These are phyloP conservation scores for Raja brachyura DNA, from an alignment of 2,113 vertebrate genomes.

Conservation along the genomic window DNA sequence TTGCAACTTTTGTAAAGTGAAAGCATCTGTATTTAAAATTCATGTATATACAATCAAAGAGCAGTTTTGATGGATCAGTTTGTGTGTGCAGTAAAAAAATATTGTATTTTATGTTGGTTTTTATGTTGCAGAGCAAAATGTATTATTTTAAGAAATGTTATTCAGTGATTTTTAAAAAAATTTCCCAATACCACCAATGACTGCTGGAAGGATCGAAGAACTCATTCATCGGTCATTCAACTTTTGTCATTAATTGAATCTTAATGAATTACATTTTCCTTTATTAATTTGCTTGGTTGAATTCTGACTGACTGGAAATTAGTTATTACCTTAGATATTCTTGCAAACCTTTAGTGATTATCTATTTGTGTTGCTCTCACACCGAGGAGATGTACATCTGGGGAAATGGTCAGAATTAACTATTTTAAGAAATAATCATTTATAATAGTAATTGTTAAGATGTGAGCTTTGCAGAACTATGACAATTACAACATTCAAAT, in stretches of 20 bases:
- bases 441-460: neutral
- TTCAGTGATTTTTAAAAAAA: neutral
- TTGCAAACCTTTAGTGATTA: neutral
- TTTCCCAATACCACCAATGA: neutral
- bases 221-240: neutral
- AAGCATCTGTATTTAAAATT: neutral
- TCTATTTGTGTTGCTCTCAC: neutral
- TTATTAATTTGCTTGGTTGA: neutral
- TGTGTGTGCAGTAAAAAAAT: neutral
- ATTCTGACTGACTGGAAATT: neutral
- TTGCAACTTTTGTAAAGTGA: neutral
- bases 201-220: neutral
- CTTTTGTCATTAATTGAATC: neutral
- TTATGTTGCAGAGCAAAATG: neutral
- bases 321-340: neutral
- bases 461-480: neutral
- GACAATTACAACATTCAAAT: neutral
- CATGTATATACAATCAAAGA: neutral
- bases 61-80: neutral
- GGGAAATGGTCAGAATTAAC: neutral
- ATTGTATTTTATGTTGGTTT: too few species aligned
- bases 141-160: neutral
- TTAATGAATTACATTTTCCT: neutral
- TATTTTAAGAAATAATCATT: neutral
- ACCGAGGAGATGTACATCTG: neutral